Evolutionary conservation across 1,140 invertebrate genomes (phyloP), one percentile per base, ranked within the genome.

Genomic region (Bombus vancouverensis): DNA sequence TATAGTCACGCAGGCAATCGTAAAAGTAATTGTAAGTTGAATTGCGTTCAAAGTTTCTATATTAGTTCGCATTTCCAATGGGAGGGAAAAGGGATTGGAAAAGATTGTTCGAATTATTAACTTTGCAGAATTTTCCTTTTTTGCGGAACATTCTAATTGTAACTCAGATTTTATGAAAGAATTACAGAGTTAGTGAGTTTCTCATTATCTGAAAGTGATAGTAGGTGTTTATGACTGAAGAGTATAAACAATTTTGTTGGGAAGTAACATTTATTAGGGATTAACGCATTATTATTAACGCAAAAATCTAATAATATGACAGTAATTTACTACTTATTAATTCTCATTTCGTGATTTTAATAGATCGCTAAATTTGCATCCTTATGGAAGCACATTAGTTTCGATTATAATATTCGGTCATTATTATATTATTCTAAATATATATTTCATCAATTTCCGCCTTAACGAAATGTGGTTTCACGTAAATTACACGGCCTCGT

Each of bases 381-480:
- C 12, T n/a, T 62, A 12, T 12, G 59, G 3, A 12, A 62, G 4
- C 59, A 5, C 28, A 0, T 62, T 62, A 62, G 28, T 62, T 62
- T 62, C 28, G 13, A n/a, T 62, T n/a, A 62, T 25, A 12, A 12
- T 25, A 28, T 12, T 59, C 28, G 28, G 59, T 12, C 47, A 53
- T 53, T 53, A 53, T 53, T 53, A 53, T 53, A 53, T 53, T 22
- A 53, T 53, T 53, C 18, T 53, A 53, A 62, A 62, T 68, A 34
- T 10, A 37, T 68, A 37, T 34, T 68, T 68, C 18, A 34, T 37
- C 71, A 75, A 90, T 91, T 89, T 89, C 87, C 76, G 59, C 91
- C 87, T 91, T 91, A 93, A 92, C 90, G 89, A 88, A 76, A 92
- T 83, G 86, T 91, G 87, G 89, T 87, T 91, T 81, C 57, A 89